phyloP scores from a whole-genome alignment of 1,140 invertebrate species.

The Elymnias hypermnestra region DNA sequence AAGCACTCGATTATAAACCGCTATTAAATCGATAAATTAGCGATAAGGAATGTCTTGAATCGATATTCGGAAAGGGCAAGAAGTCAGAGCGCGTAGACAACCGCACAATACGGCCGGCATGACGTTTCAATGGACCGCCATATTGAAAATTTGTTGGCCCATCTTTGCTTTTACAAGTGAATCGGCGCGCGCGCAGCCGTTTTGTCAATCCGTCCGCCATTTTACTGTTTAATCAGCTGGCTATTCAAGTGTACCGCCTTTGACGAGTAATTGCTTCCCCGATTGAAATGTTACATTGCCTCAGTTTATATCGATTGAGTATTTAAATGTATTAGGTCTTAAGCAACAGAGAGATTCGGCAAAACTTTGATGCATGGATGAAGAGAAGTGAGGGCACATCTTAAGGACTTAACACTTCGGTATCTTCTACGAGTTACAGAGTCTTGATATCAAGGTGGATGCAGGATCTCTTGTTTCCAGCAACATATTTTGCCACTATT shows the following conservation, averaged over 20 bases:
- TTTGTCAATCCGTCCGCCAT: slow-evolving; percentile 64
- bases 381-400: too few species aligned
- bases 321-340: slow-evolving; percentile 1
- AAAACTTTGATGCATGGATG: too few species aligned
- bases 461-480: too few species aligned
- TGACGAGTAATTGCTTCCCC: slow-evolving; percentile 66
- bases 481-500: too few species aligned
- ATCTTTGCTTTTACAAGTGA: slow-evolving; percentile 34
- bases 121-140: slow-evolving; percentile 66
- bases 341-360: too few species aligned
- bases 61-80: slow-evolving; percentile 6
- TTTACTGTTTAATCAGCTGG: slow-evolving; percentile 58
- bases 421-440: too few species aligned
- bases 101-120: slow-evolving; percentile 47
- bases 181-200: slow-evolving; percentile 51
- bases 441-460: too few species aligned
- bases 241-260: slow-evolving; percentile 65
- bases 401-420: too few species aligned
- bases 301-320: not conserved
- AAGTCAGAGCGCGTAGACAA: slow-evolving; percentile 15
- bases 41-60: slow-evolving; percentile 8
- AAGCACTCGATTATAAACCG: not conserved
- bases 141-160: slow-evolving; percentile 65
- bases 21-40: slow-evolving; percentile 4
- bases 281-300: slow-evolving; percentile 65